Conservation (phyloP, 2,888 invertebrate species). For the Yponomeuta sedellus region DNA sequence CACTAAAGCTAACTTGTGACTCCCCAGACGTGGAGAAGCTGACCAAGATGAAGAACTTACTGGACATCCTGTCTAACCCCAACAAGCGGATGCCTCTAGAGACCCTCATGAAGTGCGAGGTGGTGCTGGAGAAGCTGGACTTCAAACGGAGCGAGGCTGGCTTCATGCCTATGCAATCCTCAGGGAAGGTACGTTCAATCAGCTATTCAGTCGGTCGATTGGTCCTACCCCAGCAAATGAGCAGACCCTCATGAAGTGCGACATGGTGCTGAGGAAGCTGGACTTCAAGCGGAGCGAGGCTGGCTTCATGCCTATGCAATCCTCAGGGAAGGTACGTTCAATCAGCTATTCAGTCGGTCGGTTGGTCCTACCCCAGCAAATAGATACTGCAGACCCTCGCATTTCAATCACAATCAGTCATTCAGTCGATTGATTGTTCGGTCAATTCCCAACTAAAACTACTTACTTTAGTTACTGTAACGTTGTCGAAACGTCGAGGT, state of each 20-base stretch:
- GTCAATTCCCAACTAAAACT: too few relatives aligned
- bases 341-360: neutral
- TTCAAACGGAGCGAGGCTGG: slow-evolving; percentile 82
- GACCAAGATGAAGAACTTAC: slow-evolving; percentile 95
- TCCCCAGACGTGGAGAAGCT: slow-evolving; percentile 88
- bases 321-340: slow-evolving; percentile 52
- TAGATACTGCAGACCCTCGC: slow-evolving; percentile 90
- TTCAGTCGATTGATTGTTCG: neutral
- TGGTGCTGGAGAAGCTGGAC: slow-evolving; percentile 91
- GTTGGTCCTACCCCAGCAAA: too few relatives aligned
- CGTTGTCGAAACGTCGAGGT: too few relatives aligned
- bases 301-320: slow-evolving; percentile 60
- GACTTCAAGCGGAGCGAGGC: slow-evolving; percentile 84
- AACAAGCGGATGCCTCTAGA: slow-evolving; percentile 92
- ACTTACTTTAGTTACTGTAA: too few relatives aligned
- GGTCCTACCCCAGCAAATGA: too few relatives aligned
- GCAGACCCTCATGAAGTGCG: slow-evolving; percentile 94
- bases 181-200: slow-evolving; percentile 50
- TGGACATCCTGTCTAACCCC: slow-evolving; percentile 94
- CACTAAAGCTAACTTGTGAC: neutral
- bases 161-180: slow-evolving; percentile 53
- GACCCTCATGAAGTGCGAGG: slow-evolving; percentile 94
- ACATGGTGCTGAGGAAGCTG: slow-evolving; percentile 92
- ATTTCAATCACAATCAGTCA: slow-evolving; percentile 76
- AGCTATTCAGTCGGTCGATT: neutral